phyloP scores from a whole-genome alignment of 1,140 invertebrate species.

The Octopus sinensis region DNA sequence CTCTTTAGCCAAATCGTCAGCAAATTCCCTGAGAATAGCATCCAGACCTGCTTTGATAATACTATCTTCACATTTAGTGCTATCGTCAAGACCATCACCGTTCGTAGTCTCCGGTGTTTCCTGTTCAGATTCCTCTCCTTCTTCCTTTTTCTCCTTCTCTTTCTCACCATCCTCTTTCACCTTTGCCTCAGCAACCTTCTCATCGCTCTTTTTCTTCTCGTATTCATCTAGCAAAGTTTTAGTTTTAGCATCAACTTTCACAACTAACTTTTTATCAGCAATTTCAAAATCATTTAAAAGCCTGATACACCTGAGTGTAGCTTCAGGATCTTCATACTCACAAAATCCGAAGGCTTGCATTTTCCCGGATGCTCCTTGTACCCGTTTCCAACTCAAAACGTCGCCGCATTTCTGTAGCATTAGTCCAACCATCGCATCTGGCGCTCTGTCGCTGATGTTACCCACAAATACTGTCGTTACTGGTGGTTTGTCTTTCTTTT shows the following conservation, averaged over 20 bases:
- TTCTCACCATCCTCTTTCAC: constrained; percentile 39
- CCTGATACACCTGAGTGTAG: constrained; percentile 87
- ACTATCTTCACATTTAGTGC: constrained; percentile 46
- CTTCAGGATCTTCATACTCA: constrained; percentile 91
- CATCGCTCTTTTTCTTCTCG: constrained; percentile 58
- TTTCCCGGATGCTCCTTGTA: constrained; percentile 75
- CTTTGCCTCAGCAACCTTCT: constrained; percentile 38
- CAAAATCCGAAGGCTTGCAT: constrained; percentile 94
- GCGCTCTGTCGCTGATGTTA: constrained; percentile 93
- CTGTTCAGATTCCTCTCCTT: constrained; percentile 40
- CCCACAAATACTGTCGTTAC: constrained; percentile 97
- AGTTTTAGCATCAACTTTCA: constrained; percentile 95
- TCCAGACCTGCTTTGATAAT: constrained; percentile 73
- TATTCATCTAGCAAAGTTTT: constrained; percentile 90
- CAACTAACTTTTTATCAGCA: constrained; percentile 88
- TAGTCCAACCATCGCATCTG: constrained; percentile 90
- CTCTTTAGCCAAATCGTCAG: constrained; percentile 63
- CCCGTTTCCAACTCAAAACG: constrained; percentile 94
- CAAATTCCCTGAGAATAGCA: constrained; percentile 77
- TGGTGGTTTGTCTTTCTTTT: constrained; percentile 64
- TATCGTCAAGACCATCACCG: constrained; percentile 49
- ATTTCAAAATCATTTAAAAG: constrained; percentile 91
- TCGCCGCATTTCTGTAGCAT: constrained; percentile 81
- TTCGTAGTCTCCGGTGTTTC: constrained; percentile 27
- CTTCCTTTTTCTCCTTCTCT: constrained; percentile 47